Percentiles rank a stretch among this genome's conserved stretches.
Conservation (phyloP, 2,797 vertebrate genomes). For the Cossypha niveicapilla region DNA sequence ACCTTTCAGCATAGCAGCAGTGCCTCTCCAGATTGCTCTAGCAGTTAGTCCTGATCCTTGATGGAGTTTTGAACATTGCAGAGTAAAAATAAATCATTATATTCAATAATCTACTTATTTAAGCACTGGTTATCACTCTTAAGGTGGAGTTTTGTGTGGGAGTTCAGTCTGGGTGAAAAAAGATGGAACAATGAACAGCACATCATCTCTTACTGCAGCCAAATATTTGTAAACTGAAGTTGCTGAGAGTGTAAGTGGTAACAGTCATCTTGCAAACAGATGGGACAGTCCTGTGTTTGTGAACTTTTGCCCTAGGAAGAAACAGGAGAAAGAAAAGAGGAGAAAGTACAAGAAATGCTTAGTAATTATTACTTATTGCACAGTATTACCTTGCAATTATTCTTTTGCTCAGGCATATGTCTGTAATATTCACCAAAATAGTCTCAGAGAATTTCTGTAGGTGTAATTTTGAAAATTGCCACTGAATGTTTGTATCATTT, state of each 20-base stretch:
- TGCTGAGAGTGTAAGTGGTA: not conserved
- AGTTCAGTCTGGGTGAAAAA: not conserved
- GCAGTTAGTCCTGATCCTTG: not conserved
- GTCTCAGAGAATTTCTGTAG: not conserved
- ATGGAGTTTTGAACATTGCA: not conserved
- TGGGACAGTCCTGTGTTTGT: conserved; percentile 8
- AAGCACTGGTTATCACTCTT: not conserved
- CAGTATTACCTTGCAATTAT: not conserved
- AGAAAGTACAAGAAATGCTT: not conserved
- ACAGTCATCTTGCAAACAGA: conserved; percentile 58
- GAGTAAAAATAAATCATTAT: not conserved
- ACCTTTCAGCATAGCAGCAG: not conserved
- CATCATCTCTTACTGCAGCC: conserved; percentile 13
- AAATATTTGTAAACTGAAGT: conserved; percentile 44
- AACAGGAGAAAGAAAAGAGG: not conserved
- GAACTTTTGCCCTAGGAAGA: conserved; percentile 40
- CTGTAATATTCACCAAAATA: not conserved
- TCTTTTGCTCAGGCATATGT: not conserved
- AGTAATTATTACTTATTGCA: not conserved
- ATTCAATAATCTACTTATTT: not conserved
- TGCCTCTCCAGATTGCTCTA: not conserved
- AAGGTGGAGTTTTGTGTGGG: not conserved
- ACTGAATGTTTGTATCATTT: not conserved
- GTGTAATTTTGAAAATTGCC: not conserved
- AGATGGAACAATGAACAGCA: not conserved